Percentiles rank a stretch among this genome's conserved stretches.
Evolutionary conservation across 2,888 invertebrate species (phyloP).

Genomic region (Meandrusa payeni): DNA sequence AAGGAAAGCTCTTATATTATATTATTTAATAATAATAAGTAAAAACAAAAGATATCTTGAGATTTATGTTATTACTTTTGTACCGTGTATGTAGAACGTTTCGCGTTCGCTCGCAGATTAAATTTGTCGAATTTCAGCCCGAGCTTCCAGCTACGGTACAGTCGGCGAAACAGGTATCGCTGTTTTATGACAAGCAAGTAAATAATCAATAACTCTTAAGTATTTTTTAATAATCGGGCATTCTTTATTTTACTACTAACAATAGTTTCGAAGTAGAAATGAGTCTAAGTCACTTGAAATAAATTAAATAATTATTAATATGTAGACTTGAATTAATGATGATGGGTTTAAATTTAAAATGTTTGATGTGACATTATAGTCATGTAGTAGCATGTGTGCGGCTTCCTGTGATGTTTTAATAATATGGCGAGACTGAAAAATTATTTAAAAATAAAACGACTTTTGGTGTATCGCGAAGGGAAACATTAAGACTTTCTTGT

Average conservation of each 20-base stretch:
- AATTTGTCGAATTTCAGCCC: constrained; percentile 55
- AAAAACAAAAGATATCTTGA: constrained; percentile 26
- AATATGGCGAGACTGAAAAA: not conserved
- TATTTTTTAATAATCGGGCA: no score
- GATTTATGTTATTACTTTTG: constrained; percentile 29
- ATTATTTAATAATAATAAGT: not conserved
- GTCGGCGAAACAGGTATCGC: constrained; percentile 34
- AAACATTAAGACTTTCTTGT: no score
- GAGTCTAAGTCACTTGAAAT: no score
- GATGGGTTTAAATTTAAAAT: no score
- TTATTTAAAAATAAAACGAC: constrained; percentile 5
- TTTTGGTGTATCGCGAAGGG: no score
- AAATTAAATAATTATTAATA: no score
- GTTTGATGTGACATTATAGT: constrained; percentile 40
- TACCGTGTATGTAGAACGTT: constrained; percentile 25
- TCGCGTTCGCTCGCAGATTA: constrained; percentile 48
- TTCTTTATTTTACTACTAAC: no score
- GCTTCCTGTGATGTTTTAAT: constrained; percentile 24
- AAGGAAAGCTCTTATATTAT: not conserved
- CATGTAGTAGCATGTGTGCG: constrained; percentile 25
- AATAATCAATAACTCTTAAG: not conserved
- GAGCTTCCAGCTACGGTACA: constrained; percentile 46
- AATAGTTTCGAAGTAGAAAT: no score
- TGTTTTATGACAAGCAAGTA: not conserved
- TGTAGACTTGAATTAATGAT: no score